A percentile compares a stretch with the other conserved stretches of the same genome.
Conservation (phyloP, 92 coral and sea anemone genomes). For the Epizoanthus ramosus region DNA sequence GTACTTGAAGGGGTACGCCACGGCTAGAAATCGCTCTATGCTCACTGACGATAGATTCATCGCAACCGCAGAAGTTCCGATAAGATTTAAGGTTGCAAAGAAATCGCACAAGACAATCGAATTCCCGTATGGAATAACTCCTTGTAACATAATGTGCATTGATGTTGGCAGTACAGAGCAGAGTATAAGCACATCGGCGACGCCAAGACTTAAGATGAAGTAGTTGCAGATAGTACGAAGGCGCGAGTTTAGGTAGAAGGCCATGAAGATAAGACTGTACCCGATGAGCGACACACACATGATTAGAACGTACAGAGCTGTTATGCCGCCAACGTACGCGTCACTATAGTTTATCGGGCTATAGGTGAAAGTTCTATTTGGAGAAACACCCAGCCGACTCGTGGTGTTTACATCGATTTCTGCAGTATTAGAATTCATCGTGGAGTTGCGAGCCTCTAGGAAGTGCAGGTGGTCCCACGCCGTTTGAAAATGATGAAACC, state of each 20-base stretch:
- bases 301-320: conserved; percentile 47
- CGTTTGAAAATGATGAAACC: not conserved
- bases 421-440: not conserved
- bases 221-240: conserved; percentile 78
- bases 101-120: conserved; percentile 67
- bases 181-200: conserved; percentile 69
- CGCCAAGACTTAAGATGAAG: conserved; percentile 76
- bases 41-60: conserved; percentile 76
- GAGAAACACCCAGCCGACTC: not conserved
- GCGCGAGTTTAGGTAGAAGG: conserved; percentile 61
- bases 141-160: conserved; percentile 53
- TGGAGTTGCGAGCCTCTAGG: not conserved
- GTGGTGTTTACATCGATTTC: not conserved
- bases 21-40: conserved; percentile 73
- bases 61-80: conserved; percentile 69
- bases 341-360: conserved; percentile 17
- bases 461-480: not conserved
- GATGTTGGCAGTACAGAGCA: conserved; percentile 66
- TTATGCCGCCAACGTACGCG: conserved; percentile 52
- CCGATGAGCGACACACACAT: conserved; percentile 52
- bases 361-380: not conserved
- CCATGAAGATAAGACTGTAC: conserved; percentile 55
- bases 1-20: conserved; percentile 72
- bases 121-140: conserved; percentile 41
- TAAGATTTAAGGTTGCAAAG: conserved; percentile 51